Conservation (phyloP, 92 coral and sea anemone species). For the Parazoanthus darwini region DNA sequence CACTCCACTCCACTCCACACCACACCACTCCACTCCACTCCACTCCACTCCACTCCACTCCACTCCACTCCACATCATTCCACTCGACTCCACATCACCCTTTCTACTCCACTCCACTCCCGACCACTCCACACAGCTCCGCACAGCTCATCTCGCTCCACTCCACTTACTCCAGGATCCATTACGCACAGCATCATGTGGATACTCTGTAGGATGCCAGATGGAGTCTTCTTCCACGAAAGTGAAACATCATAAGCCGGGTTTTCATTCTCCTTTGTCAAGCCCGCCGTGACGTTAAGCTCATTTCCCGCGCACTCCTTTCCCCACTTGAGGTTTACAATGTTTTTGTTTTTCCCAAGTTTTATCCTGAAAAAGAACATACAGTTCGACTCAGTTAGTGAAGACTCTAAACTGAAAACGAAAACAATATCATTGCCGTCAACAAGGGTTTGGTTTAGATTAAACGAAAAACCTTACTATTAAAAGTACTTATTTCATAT, state of each 20-base stretch:
- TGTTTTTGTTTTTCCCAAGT: constrained; percentile 22
- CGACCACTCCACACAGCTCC: no score
- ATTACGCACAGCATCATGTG: constrained; percentile 32
- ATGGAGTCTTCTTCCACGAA: constrained; percentile 45
- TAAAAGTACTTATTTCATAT: no score
- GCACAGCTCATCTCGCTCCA: neutral
- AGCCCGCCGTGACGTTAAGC: constrained; percentile 26
- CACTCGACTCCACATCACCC: no score
- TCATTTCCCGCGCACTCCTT: constrained; percentile 38
- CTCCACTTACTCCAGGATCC: constrained; percentile 35
- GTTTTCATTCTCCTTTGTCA: constrained; percentile 31
- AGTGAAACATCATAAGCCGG: constrained; percentile 37
- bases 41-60: no score
- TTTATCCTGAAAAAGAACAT: constrained; percentile 23
- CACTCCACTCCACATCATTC: no score
- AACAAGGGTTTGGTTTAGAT: no score
- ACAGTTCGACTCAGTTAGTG: neutral
- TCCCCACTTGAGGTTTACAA: constrained; percentile 46
- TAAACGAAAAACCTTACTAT: no score
- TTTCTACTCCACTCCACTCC: no score
- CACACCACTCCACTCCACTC: no score
- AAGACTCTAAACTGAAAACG: neutral
- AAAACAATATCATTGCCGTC: neutral
- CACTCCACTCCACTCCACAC: no score
- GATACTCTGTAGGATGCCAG: neutral